These are phyloP conservation scores for Julus scanicus DNA, from an alignment of 2,888 invertebrate genomes.

Conservation along the genomic window DNA sequence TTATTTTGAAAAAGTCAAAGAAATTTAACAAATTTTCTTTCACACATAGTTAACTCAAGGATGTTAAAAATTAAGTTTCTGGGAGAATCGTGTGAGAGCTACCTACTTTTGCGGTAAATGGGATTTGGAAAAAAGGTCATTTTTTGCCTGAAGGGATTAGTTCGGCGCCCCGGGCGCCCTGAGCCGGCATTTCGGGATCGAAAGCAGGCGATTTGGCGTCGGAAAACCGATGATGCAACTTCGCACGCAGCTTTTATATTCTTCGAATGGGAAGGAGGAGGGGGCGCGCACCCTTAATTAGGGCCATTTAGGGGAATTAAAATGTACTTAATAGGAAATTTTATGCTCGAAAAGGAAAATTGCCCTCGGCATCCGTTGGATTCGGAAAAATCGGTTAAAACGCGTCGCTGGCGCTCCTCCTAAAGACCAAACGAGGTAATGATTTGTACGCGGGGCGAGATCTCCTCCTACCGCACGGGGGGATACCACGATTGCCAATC, in stretches of 20 bases:
- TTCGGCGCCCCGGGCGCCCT: not conserved
- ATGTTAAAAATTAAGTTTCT: too few species aligned
- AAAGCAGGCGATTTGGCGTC: not conserved
- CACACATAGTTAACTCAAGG: too few species aligned
- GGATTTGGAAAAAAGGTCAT: too few species aligned
- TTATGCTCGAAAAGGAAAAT: constrained; percentile 35
- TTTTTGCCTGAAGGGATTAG: not conserved
- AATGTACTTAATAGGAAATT: constrained; percentile 34
- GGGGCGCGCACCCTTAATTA: not conserved
- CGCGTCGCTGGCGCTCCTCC: not conserved
- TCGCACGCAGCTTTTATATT: not conserved
- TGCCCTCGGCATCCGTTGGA: not conserved
- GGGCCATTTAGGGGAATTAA: constrained; percentile 34
- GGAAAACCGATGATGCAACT: not conserved
- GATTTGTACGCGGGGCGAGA: constrained; percentile 24
- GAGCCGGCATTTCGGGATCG: too few species aligned
- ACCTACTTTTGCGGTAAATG: too few species aligned
- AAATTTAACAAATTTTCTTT: too few species aligned
- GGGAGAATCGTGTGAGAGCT: too few species aligned
- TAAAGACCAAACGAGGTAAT: constrained; percentile 21
- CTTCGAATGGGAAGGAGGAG: not conserved
- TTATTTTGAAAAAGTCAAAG: too few species aligned
- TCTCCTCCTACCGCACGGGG: not conserved
- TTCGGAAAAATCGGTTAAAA: constrained; percentile 10
- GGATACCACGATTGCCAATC: not conserved